Evolutionary conservation across 2,888 invertebrate species (phyloP).

Genomic region (Amiota mariae): DNA sequence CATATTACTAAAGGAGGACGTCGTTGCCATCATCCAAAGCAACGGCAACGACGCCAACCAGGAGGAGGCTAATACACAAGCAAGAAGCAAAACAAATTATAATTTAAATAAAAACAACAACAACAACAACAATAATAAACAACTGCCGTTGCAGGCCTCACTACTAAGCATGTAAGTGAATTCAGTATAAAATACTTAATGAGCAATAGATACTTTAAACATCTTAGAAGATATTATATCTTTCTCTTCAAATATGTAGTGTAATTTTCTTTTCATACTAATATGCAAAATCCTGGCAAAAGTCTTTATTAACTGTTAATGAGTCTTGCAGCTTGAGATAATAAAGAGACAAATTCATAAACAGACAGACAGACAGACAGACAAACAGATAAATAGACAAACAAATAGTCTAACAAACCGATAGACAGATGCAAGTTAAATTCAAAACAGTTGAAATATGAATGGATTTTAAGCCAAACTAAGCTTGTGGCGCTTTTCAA

Average conservation of each 20-base stretch:
- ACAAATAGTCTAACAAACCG: too few species aligned
- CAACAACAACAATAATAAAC: conserved; percentile 2
- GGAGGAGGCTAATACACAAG: neutral
- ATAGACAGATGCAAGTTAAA: too few species aligned
- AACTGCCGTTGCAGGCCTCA: conserved; percentile 14
- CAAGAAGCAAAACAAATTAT: neutral
- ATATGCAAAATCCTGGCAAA: conserved; percentile 3
- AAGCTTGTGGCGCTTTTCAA: conserved; percentile 47
- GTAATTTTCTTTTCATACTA: neutral
- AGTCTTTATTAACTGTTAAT: too few species aligned
- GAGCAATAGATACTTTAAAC: neutral
- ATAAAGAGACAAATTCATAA: too few species aligned
- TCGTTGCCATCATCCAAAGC: conserved; percentile 35
- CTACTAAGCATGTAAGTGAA: conserved; percentile 40
- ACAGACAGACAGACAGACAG: too few species aligned
- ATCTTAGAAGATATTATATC: neutral
- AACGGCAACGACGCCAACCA: conserved; percentile 45
- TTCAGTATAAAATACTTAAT: neutral
- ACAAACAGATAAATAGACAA: too few species aligned
- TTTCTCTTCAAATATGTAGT: too few species aligned
- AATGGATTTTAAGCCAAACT: neutral
- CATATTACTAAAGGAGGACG: conserved; percentile 14
- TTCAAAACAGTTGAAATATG: too few species aligned
- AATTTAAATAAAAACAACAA: conserved; percentile 4
- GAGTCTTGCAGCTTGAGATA: too few species aligned